phyloP scores from a whole-genome alignment of 2,888 invertebrate species.

The Lasioglossum vierecki region DNA sequence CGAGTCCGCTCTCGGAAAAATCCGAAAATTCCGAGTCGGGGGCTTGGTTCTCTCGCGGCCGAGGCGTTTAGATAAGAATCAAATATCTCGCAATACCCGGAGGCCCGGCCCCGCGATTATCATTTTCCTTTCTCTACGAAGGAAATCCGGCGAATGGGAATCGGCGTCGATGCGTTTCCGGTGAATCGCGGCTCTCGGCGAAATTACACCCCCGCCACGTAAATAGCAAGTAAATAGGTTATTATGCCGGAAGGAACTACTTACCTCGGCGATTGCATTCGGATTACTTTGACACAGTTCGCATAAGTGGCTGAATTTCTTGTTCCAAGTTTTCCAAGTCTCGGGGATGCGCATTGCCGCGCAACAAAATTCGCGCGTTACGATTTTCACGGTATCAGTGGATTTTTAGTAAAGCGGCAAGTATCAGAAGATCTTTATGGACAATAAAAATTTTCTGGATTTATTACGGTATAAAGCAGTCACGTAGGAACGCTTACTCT shows the following conservation, averaged over 20 bases:
- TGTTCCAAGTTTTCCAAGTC: not conserved
- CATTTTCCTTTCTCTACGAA: conserved; percentile 18
- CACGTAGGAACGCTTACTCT: no score
- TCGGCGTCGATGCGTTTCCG: conserved; percentile 15
- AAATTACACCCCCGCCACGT: conserved; percentile 52
- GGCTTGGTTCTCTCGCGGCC: not conserved
- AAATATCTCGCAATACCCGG: conserved; percentile 23
- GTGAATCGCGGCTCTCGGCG: conserved; percentile 41
- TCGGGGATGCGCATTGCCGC: not conserved
- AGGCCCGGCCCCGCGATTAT: conserved; percentile 16
- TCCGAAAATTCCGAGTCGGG: conserved; percentile 7
- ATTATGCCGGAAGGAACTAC: conserved; percentile 5
- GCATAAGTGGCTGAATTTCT: conserved; percentile 1
- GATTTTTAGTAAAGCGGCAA: not conserved
- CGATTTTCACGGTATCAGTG: not conserved
- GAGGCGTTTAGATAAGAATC: conserved; percentile 34
- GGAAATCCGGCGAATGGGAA: conserved; percentile 1
- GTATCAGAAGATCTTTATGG: no score
- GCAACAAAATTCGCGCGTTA: not conserved
- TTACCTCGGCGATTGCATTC: conserved; percentile 43
- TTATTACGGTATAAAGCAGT: no score
- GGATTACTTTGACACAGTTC: conserved; percentile 5
- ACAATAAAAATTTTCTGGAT: no score
- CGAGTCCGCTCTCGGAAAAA: not conserved
- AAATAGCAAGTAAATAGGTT: conserved; percentile 66